These are phyloP conservation scores for Corythoichthys haematopterus DNA, from an alignment of 2,113 vertebrate genomes.

Conservation along the genomic window DNA sequence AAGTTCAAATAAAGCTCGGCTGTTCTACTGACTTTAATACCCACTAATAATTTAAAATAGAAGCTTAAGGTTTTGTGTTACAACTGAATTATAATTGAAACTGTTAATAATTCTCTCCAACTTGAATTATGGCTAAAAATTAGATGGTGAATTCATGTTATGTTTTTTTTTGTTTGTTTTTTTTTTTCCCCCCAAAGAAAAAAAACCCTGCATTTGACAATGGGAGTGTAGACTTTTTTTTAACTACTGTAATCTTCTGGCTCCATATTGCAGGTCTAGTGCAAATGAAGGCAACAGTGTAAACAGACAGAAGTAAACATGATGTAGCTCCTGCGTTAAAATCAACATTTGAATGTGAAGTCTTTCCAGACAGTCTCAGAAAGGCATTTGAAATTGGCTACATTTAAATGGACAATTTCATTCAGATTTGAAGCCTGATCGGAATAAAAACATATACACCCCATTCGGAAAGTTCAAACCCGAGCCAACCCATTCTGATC, in stretches of 20 bases:
- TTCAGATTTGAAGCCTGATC: too few relatives aligned
- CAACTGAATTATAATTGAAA: not conserved
- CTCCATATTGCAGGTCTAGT: constrained; percentile 33
- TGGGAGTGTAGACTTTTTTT: not conserved
- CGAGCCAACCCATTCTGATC: too few relatives aligned
- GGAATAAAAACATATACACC: too few relatives aligned
- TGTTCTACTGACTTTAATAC: too few relatives aligned
- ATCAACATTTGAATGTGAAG: constrained; percentile 7
- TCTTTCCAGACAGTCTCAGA: constrained; percentile 9
- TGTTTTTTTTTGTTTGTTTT: not conserved
- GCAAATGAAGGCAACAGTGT: constrained; percentile 46
- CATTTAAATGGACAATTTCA: too few relatives aligned
- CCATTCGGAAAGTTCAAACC: too few relatives aligned
- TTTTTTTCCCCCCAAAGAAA: too few relatives aligned
- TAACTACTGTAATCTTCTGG: not conserved
- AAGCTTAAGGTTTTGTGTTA: not conserved
- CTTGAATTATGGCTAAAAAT: not conserved
- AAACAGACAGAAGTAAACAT: constrained; percentile 26
- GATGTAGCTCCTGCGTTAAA: constrained; percentile 3
- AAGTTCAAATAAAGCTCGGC: too few relatives aligned
- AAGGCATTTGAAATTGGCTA: constrained; percentile 7
- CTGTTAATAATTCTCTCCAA: not conserved
- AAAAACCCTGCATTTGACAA: not conserved
- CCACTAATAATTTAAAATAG: too few relatives aligned
- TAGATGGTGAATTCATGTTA: not conserved